Evolutionary conservation across 2,113 vertebrate species (phyloP).

Genomic region (Halichoerus grypus): DNA sequence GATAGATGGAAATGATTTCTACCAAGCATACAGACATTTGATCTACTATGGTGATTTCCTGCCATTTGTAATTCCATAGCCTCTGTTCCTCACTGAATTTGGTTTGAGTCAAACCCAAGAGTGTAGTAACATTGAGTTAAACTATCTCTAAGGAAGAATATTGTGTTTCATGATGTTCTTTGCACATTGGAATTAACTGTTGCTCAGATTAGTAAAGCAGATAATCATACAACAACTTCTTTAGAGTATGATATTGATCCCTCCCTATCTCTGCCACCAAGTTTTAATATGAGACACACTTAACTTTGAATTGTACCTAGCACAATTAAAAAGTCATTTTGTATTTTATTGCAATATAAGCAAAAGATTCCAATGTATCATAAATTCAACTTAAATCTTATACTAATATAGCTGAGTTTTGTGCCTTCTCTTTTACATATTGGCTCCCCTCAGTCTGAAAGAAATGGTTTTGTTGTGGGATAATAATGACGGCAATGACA

Average conservation of each 20-base stretch:
- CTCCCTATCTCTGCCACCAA: background rate
- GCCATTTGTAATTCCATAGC: background rate
- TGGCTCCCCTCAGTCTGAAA: background rate
- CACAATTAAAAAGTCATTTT: background rate
- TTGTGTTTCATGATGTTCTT: background rate
- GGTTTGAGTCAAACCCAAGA: background rate
- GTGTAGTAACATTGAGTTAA: background rate
- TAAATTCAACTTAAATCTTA: background rate
- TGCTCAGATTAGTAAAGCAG: constrained; percentile 18
- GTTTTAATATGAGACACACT: background rate
- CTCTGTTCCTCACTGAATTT: background rate
- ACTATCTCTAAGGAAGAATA: background rate
- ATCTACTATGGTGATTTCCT: background rate
- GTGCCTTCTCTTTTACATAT: background rate
- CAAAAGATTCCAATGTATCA: background rate
- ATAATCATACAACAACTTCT: background rate
- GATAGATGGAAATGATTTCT: background rate
- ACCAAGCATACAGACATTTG: background rate
- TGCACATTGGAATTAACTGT: background rate
- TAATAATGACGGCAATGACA: background rate
- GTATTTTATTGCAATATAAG: background rate
- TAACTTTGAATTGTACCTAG: background rate
- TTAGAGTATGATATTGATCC: background rate
- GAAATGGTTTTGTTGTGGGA: background rate
- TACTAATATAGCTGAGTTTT: background rate